Percentiles rank a stretch among this genome's conserved stretches.
These are phyloP conservation scores for Iselma pallidipennis DNA, from an alignment of 2,888 invertebrate species.

Conservation along the genomic window DNA sequence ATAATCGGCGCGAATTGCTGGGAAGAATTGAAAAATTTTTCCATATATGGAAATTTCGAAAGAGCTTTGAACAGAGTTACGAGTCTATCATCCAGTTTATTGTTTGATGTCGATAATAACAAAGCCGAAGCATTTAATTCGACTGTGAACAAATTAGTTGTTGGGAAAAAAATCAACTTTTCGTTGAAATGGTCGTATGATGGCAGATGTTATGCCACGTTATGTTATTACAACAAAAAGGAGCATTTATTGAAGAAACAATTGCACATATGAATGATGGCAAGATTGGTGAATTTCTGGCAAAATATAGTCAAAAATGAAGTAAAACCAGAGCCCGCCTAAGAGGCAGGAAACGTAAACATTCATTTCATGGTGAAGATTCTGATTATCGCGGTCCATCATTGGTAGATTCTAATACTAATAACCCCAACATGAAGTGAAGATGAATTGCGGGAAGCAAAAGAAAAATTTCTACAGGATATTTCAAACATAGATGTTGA, in stretches of 20 bases:
- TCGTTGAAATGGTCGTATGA: conserved; percentile 38
- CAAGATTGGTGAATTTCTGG: neutral
- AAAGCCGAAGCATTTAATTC: conserved; percentile 42
- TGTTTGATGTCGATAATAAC: conserved; percentile 40
- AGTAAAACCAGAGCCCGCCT: neutral
- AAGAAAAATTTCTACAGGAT: neutral
- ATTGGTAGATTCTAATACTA: neutral
- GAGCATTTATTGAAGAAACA: conserved; percentile 4
- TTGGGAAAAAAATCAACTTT: conserved; percentile 5
- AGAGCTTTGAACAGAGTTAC: conserved; percentile 4
- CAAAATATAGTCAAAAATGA: neutral
- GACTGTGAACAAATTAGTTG: conserved; percentile 36
- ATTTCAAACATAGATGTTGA: neutral
- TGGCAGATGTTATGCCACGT: conserved; percentile 43
- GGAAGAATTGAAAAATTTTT: neutral
- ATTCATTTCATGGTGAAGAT: conserved; percentile 4
- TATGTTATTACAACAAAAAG: conserved; percentile 37
- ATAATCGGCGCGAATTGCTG: neutral
- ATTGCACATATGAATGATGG: neutral
- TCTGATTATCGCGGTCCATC: neutral
- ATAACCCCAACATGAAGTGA: neutral
- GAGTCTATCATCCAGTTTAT: conserved; percentile 26
- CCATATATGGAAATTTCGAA: neutral
- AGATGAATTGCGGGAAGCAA: neutral
- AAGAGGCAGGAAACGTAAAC: neutral